Evolutionary conservation across 2,797 vertebrate genomes (phyloP), one percentile per base, ranked within the genome.

Genomic region (Cirrhinus mrigala): DNA sequence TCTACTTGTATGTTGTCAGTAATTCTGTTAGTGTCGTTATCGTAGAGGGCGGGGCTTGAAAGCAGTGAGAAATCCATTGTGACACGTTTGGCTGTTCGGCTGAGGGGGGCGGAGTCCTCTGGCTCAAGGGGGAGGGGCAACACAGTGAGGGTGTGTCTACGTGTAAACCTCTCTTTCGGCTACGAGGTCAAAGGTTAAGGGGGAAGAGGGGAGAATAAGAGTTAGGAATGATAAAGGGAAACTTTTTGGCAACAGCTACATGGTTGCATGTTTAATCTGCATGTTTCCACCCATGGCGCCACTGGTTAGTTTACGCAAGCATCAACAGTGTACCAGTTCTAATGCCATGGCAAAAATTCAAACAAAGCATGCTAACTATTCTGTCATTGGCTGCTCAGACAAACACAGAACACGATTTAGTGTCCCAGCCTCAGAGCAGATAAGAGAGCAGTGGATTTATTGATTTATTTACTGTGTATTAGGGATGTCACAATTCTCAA

Each of bases 1-100:
- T 89, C n/a, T 88, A 84, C 73, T 81, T 80, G 83, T 81, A 88
- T 83, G 84, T 81, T 14, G 75, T 80, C 64, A 75, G 10, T 40
- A 20, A 70, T 18, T 2, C 52, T 40, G 84, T 86, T 83, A 84
- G 66, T 75, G 85, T 86, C 66, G 76, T 3, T 71, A 66, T 33
- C 44, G 46, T 74, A 33, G 76, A 86, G 60, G 52, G 85, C 87
- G 85, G 83, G 71, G 94, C 91, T 90, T 88, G 94, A 94, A 79
- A 99, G 95, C 78, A 97, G 93, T 85, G 97, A 98, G 93, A 99
- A 98, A 92, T 98, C 98, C 97, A 98, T 91, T 79, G 97, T 98
- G 95, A 95, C 93, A 76, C 97, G 95, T 90, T 95, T 95, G 76
- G 95, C 91, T 54, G 91, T 94, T 79, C 92, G 96, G 92, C 90